Conservation (phyloP, 2,113 vertebrate species). For the Brachypteracias leptosomus region DNA sequence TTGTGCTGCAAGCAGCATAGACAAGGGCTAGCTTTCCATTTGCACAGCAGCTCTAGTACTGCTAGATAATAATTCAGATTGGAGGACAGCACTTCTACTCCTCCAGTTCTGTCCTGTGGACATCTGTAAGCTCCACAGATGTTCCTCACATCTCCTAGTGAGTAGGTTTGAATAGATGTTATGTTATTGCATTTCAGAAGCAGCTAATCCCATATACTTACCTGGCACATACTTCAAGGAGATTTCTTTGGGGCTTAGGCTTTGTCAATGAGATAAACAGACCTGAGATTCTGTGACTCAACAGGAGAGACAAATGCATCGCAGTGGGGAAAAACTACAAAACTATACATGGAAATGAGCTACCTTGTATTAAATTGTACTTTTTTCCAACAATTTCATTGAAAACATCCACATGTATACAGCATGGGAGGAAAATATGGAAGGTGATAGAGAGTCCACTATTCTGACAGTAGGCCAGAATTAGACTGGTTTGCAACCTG, state of each 20-base stretch:
- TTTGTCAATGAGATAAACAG: background rate
- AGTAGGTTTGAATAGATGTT: background rate
- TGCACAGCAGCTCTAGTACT: background rate
- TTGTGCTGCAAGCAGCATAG: background rate
- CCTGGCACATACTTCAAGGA: rapidly evolving
- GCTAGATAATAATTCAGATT: background rate
- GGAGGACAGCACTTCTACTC: background rate
- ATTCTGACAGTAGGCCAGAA: background rate
- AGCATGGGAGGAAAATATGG: background rate
- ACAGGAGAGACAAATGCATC: background rate
- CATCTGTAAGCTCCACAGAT: background rate
- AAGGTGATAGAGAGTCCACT: background rate
- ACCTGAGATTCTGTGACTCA: background rate
- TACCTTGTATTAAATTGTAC: background rate
- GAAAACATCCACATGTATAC: background rate
- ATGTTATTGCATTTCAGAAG: background rate
- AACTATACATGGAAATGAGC: background rate
- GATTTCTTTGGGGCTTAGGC: background rate
- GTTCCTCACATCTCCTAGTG: background rate
- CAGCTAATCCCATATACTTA: background rate
- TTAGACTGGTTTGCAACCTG: background rate
- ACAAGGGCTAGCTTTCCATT: background rate
- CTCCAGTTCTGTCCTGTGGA: background rate
- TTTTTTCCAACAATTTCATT: background rate
- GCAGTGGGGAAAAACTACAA: background rate